These are phyloP conservation scores for Stictocephala bisonia DNA, from an alignment of 2,888 invertebrate genomes.

Conservation along the genomic window DNA sequence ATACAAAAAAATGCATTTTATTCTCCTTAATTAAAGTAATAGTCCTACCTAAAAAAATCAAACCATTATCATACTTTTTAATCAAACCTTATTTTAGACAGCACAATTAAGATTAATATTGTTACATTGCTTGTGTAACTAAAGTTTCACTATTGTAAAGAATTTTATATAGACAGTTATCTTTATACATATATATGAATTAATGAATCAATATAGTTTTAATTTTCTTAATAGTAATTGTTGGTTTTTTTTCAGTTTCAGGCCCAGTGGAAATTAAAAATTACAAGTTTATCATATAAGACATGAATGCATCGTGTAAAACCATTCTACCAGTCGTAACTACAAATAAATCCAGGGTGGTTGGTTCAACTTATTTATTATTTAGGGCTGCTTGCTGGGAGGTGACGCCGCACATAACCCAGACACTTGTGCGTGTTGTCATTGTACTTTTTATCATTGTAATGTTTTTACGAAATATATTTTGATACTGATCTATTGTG, in stretches of 20 bases:
- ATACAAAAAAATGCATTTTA: too few relatives aligned
- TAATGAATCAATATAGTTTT: too few relatives aligned
- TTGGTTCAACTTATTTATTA: constrained; percentile 45
- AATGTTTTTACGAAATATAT: constrained; percentile 49
- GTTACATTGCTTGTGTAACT: too few relatives aligned
- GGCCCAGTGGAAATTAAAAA: constrained; percentile 24
- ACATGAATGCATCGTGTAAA: constrained; percentile 10
- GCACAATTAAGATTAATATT: too few relatives aligned
- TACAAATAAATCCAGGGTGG: constrained; percentile 43
- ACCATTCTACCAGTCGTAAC: constrained; percentile 12
- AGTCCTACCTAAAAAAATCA: too few relatives aligned
- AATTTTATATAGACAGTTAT: too few relatives aligned
- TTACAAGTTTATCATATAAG: constrained; percentile 21
- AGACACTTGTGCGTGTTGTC: constrained; percentile 37
- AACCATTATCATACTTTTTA: too few relatives aligned
- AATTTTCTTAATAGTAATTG: too few relatives aligned
- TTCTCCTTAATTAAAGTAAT: too few relatives aligned
- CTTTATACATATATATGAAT: too few relatives aligned
- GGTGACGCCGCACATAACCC: constrained; percentile 38
- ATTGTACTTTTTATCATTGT: constrained; percentile 47
- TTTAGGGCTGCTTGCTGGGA: constrained; percentile 42
- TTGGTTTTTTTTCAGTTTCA: constrained; percentile 22
- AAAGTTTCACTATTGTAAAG: too few relatives aligned
- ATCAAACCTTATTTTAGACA: too few relatives aligned
- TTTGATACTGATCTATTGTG: constrained; percentile 48